phyloP scores from a whole-genome alignment of 2,797 vertebrate genomes.

The Neosilurus mollespiculum region DNA sequence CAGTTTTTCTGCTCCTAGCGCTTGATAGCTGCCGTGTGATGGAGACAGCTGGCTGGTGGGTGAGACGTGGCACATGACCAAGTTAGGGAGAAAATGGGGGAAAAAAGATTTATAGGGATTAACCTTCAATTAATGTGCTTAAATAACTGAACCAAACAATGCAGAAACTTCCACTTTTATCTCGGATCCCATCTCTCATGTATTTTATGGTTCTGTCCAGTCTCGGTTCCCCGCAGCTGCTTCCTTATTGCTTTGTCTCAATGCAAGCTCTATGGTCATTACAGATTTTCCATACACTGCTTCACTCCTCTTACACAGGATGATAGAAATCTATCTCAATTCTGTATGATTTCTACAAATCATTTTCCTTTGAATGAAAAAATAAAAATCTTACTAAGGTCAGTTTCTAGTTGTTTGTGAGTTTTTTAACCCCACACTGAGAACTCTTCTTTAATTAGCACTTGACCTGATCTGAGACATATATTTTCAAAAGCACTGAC shows the following conservation, averaged over 20 bases:
- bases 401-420: neutral
- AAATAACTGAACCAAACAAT: neutral
- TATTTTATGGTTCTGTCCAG: neutral
- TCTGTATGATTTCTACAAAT: neutral
- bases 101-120: neutral
- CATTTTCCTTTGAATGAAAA: neutral
- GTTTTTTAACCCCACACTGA: neutral
- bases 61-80: neutral
- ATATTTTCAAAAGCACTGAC: neutral
- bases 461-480: neutral
- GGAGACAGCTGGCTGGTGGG: neutral
- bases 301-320: neutral
- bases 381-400: neutral
- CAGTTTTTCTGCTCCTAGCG: neutral
- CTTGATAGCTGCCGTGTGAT: neutral
- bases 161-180: neutral
- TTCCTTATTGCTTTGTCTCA: constrained; percentile 12
- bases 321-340: neutral
- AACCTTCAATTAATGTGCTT: neutral
- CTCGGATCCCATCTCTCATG: neutral
- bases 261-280: neutral
- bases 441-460: neutral
- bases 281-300: neutral
- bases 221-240: neutral
- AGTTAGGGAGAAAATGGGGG: neutral